phyloP scores from a whole-genome alignment of 2,113 vertebrate species.

The Chlorodrepanis virens region DNA sequence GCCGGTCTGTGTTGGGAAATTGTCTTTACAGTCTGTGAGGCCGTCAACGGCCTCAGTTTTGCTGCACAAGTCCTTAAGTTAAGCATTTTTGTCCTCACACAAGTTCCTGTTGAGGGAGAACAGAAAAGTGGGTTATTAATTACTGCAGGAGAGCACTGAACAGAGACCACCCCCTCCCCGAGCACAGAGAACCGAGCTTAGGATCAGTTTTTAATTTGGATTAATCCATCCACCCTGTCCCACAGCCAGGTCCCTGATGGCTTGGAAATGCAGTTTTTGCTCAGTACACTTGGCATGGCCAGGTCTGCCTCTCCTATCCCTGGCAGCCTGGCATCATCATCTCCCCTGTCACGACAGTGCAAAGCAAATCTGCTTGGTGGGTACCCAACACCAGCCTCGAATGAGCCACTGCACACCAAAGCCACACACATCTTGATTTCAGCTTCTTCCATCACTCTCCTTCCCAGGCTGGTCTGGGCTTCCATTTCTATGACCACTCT shows the following conservation, averaged over 20 bases:
- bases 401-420: accelerated
- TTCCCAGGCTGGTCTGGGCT: not conserved
- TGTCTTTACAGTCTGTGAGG: constrained; percentile 79
- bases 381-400: accelerated
- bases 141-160: not conserved
- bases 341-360: accelerated
- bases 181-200: accelerated
- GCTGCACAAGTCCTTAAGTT: constrained; percentile 87
- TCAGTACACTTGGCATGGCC: accelerated
- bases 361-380: not conserved
- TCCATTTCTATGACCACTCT: not conserved
- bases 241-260: accelerated
- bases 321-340: accelerated
- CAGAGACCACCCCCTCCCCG: accelerated
- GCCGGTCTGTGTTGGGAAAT: constrained; percentile 66
- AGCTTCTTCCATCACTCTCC: not conserved
- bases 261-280: not conserved
- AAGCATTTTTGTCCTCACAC: constrained; percentile 82
- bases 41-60: constrained; percentile 83
- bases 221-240: not conserved
- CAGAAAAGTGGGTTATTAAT: not conserved
- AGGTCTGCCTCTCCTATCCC: no score
- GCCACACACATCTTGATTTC: not conserved
- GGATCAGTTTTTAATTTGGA: not conserved
- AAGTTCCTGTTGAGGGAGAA: constrained; percentile 40